Base-by-base conservation (phyloP, 2,888 invertebrate genomes). In the Danaus chrysippus region DNA sequence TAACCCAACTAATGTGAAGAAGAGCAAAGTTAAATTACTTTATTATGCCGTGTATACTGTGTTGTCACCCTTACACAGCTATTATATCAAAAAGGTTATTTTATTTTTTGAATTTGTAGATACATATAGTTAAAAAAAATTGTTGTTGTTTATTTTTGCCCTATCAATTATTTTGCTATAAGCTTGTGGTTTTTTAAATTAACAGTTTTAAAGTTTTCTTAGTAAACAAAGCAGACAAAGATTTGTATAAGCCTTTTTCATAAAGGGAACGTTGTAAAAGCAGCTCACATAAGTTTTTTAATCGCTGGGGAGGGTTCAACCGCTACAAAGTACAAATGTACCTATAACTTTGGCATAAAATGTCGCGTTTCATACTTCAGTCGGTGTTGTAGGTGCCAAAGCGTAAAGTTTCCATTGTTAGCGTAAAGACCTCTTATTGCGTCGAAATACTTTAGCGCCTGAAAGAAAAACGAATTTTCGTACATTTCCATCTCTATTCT, bases 321-420 rank as follows among this genome's bases (percentile, higher is more conserved):
- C 69, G 66, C 70, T 70, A 65, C 68, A 68, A 68, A 69, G 66
- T 58, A 65, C 66, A 66, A 68, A 67, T 71, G 73, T 73, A 71
- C 72, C 71, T 71, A 72, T 70, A 71, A 75, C 70, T 76, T 75
- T 42, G 58, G 61, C 63, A 63, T 63, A 63, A 69, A 71, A 71
- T 64, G 66, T 66, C 58, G 42, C 58, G 59, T 69, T 69, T 79
- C 80, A 82, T 85, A 81, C 82, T 83, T 83, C 78, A 81, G 74
- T 63, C 69, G 71, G 71, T 74, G 70, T 76, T 77, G 72, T 79
- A 82, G 77, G 78, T 84, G 82, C 81, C 82, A 83, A 77, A 82
- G 77, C 78, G 76, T 79, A 82, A 84, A 84, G 78, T 83, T 83
- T 69, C 76, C 69, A 79, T 84, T 83, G 81, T 83, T 73, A 68